A percentile compares a stretch with the other conserved stretches of the same genome.
These are phyloP conservation scores for Stenurella melanura DNA, from an alignment of 2,888 invertebrate genomes.

Conservation along the genomic window DNA sequence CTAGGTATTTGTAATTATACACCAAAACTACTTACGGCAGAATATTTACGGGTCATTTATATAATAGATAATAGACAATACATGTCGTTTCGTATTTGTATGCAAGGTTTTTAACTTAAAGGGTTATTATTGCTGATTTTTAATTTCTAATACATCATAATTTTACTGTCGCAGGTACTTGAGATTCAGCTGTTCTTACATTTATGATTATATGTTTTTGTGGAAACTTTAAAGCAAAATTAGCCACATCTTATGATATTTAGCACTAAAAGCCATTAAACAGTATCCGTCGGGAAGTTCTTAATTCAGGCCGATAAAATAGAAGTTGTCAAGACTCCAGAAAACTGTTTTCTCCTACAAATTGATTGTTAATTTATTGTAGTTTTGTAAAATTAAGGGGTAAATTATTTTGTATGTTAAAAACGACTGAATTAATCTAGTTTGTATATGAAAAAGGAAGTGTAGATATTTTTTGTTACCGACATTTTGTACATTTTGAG, in stretches of 20 bases:
- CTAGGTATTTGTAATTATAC: constrained; percentile 58
- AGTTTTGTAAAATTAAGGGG: constrained; percentile 36
- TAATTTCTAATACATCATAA: constrained; percentile 56
- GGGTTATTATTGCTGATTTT: background rate
- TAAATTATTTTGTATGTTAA: constrained; percentile 44
- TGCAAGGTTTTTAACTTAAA: background rate
- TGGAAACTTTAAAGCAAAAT: background rate
- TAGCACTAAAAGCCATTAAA: background rate
- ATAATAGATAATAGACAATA: constrained; percentile 59
- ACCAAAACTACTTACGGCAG: constrained; percentile 62
- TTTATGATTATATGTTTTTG: constrained; percentile 4
- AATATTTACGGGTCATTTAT: constrained; percentile 67
- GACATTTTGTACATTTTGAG: constrained; percentile 51
- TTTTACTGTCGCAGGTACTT: constrained; percentile 30
- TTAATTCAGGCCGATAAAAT: background rate
- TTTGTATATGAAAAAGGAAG: constrained; percentile 52
- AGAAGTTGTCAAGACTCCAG: constrained; percentile 13
- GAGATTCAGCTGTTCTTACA: constrained; percentile 20
- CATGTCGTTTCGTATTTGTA: constrained; percentile 46
- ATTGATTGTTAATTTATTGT: constrained; percentile 37
- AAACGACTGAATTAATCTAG: constrained; percentile 59
- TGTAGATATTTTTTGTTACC: constrained; percentile 62
- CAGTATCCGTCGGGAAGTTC: constrained; percentile 15
- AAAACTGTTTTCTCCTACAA: constrained; percentile 20
- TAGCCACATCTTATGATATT: background rate